Conservation (phyloP, 1,140 invertebrate genomes). For the Atopsyche davidsoni region DNA sequence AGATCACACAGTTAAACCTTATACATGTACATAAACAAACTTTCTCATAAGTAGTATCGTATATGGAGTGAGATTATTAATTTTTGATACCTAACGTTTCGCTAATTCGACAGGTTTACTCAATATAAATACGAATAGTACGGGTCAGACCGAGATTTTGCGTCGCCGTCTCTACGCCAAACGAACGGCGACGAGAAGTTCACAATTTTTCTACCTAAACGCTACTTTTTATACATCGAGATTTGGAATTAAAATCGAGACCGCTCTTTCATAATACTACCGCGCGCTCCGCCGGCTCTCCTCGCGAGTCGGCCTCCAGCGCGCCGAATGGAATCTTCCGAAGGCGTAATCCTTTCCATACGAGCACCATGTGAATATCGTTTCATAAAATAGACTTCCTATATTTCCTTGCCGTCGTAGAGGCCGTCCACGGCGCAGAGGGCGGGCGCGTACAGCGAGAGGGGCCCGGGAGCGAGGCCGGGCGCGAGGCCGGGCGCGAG, state of each 20-base stretch:
- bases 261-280: too few relatives aligned
- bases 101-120: slow-evolving; percentile 15
- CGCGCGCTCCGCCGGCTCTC: background rate
- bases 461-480: slow-evolving; percentile 10
- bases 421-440: slow-evolving; percentile 1
- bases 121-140: slow-evolving; percentile 12
- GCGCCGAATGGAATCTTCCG: slow-evolving; percentile 26
- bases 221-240: slow-evolving; percentile 30
- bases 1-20: slow-evolving; percentile 32
- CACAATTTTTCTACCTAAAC: slow-evolving; percentile 31
- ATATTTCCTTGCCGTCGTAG: slow-evolving; percentile 1
- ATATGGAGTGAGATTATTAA: slow-evolving; percentile 27
- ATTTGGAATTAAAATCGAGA: slow-evolving; percentile 28
- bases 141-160: slow-evolving; percentile 24
- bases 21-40: slow-evolving; percentile 31
- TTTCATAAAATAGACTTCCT: slow-evolving; percentile 10
- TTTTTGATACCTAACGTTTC: slow-evolving; percentile 22
- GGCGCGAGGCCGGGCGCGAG: slow-evolving; percentile 29
- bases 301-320: background rate
- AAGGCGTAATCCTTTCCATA: slow-evolving; percentile 27
- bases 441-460: slow-evolving; percentile 9
- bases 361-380: slow-evolving; percentile 28
- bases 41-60: slow-evolving; percentile 31
- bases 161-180: slow-evolving; percentile 20
- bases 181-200: slow-evolving; percentile 20